These are phyloP conservation scores for Bursaphelenchus okinawaensis DNA, from an alignment of 2,888 invertebrate genomes.

Conservation along the genomic window DNA sequence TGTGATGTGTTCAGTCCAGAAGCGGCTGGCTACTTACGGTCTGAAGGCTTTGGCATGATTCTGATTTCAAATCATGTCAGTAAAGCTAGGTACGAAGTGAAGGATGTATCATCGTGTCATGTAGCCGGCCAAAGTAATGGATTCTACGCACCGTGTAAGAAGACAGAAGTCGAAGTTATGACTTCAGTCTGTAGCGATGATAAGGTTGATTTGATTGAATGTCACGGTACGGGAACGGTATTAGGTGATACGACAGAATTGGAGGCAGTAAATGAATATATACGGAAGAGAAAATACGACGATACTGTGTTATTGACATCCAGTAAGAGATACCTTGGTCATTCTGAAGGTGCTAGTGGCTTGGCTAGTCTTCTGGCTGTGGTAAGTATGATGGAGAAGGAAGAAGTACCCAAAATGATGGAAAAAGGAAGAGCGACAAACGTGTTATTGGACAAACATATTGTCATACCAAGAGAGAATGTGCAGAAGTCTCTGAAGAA, in stretches of 20 bases:
- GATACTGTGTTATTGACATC: conserved; percentile 27
- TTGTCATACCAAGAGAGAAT: conserved; percentile 29
- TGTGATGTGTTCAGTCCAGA: conserved; percentile 55
- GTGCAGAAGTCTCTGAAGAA: conserved; percentile 23
- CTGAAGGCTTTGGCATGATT: conserved; percentile 55
- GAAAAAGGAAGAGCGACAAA: conserved; percentile 23
- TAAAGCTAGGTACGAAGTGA: conserved; percentile 28
- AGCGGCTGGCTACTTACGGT: conserved; percentile 57
- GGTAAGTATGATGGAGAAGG: conserved; percentile 16
- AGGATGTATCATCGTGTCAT: conserved; percentile 43
- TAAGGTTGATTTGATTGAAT: conserved; percentile 43
- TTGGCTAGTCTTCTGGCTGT: conserved; percentile 29
- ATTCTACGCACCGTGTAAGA: conserved; percentile 11
- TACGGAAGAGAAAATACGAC: conserved; percentile 2
- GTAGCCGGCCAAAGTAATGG: conserved; percentile 15
- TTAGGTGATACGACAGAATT: conserved; percentile 51
- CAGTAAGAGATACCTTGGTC: conserved; percentile 43
- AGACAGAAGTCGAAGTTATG: conserved; percentile 37
- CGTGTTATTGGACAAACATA: background rate
- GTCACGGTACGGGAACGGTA: conserved; percentile 52
- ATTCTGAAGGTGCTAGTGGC: conserved; percentile 47
- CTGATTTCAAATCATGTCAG: conserved; percentile 32
- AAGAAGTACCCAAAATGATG: conserved; percentile 16
- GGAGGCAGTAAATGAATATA: conserved; percentile 24
- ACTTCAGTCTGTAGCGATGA: conserved; percentile 12